These are phyloP conservation scores for Saccopteryx bilineata DNA, from an alignment of 2,113 vertebrate genomes.

Conservation along the genomic window DNA sequence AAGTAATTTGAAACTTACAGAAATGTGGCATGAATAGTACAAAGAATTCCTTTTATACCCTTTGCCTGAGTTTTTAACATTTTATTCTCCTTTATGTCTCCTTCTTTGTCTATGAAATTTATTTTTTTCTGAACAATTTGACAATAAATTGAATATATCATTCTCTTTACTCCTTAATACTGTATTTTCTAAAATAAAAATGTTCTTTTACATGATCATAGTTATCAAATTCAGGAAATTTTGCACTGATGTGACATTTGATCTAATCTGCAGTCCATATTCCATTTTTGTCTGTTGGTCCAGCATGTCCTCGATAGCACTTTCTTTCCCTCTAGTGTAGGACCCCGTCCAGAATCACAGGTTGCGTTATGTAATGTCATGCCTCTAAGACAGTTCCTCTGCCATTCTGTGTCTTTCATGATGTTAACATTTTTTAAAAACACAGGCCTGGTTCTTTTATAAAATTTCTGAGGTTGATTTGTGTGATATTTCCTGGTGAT, in stretches of 20 bases:
- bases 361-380: not conserved
- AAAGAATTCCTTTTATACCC: not conserved
- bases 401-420: not conserved
- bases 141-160: not conserved
- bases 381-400: not conserved
- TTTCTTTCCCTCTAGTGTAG: not conserved
- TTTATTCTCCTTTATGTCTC: not conserved
- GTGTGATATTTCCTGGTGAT: not conserved
- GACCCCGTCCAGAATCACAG: not conserved
- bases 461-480: constrained; percentile 6
- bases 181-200: not conserved
- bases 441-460: not conserved
- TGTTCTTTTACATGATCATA: not conserved
- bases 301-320: not conserved
- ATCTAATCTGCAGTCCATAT: not conserved
- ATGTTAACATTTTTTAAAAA: not conserved
- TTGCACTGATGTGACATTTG: not conserved
- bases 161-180: not conserved
- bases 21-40: not conserved
- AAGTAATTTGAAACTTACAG: constrained; percentile 19
- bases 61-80: not conserved
- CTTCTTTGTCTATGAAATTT: not conserved
- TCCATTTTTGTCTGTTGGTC: not conserved
- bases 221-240: not conserved
- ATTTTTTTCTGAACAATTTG: not conserved